Percentiles rank a stretch among this genome's conserved stretches.
These are phyloP conservation scores for Hylaeus anthracinus DNA, from an alignment of 1,140 invertebrate species.

Conservation along the genomic window DNA sequence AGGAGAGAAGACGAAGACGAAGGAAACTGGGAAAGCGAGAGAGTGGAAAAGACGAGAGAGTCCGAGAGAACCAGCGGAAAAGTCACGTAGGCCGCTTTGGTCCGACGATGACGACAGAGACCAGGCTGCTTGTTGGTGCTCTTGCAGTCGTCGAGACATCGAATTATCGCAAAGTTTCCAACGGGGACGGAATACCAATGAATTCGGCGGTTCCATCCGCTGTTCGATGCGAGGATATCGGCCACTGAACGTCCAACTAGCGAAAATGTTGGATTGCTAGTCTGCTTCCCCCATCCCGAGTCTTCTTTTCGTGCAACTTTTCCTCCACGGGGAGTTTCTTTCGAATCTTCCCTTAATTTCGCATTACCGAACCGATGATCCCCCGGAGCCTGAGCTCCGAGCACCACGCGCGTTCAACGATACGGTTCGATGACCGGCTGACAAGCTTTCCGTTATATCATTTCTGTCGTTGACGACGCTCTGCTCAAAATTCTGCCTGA, in stretches of 20 bases:
- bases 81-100: constrained; percentile 63
- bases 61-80: not conserved
- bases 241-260: constrained; percentile 21
- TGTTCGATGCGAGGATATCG: constrained; percentile 9
- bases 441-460: not conserved
- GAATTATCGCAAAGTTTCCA: constrained; percentile 66
- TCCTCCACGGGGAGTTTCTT: constrained; percentile 16
- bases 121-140: constrained; percentile 45
- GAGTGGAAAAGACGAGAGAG: not conserved
- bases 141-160: constrained; percentile 61
- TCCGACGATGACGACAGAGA: constrained; percentile 56
- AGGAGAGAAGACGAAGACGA: not conserved
- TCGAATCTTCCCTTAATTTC: not conserved
- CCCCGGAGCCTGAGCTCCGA: no score
- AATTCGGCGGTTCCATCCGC: constrained; percentile 9
- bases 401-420: no score
- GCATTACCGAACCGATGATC: not conserved
- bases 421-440: no score
- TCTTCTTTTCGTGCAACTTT: not conserved
- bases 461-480: no score
- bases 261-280: constrained; percentile 19
- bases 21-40: not conserved
- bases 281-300: not conserved
- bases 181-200: constrained; percentile 59
- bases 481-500: constrained; percentile 3